Evolutionary conservation across 1,140 invertebrate genomes (phyloP).

Genomic region (Euwallacea fornicatus): DNA sequence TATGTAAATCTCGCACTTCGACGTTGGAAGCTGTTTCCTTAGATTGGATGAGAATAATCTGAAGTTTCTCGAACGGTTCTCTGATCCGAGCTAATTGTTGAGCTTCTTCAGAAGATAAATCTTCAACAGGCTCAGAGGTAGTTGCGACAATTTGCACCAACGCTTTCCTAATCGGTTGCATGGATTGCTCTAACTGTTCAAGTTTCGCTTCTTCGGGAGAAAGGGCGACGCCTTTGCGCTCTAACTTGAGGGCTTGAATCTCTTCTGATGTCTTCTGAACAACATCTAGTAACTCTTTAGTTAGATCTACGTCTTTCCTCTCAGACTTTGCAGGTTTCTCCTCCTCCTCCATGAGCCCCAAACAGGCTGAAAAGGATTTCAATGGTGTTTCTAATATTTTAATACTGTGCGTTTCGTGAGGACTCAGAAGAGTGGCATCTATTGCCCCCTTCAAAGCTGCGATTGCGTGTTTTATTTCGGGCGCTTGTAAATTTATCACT

Average conservation of each 20-base stretch:
- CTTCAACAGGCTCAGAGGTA: neutral
- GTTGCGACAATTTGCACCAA: neutral
- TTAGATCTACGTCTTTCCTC: slow-evolving; percentile 5
- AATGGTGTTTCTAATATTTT: no score
- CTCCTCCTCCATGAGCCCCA: neutral
- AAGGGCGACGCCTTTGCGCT: neutral
- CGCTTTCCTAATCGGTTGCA: neutral
- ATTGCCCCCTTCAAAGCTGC: neutral
- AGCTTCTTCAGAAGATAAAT: slow-evolving; percentile 18
- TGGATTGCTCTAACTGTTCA: neutral
- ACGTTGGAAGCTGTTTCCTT: neutral
- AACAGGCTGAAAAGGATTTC: no score
- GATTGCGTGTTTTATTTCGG: slow-evolving; percentile 4
- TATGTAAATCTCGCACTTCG: neutral
- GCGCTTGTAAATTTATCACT: neutral
- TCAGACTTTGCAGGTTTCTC: neutral
- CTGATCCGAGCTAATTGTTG: slow-evolving; percentile 13
- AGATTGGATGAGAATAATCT: neutral
- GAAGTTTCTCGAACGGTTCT: slow-evolving; percentile 25
- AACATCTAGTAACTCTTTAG: slow-evolving; percentile 3
- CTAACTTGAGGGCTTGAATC: neutral
- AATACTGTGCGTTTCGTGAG: neutral
- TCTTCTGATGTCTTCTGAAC: neutral
- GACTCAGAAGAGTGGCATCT: neutral
- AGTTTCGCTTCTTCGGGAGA: slow-evolving; percentile 19